These are phyloP conservation scores for Eurytoma californica DNA, from an alignment of 2,888 invertebrate genomes.

Conservation along the genomic window DNA sequence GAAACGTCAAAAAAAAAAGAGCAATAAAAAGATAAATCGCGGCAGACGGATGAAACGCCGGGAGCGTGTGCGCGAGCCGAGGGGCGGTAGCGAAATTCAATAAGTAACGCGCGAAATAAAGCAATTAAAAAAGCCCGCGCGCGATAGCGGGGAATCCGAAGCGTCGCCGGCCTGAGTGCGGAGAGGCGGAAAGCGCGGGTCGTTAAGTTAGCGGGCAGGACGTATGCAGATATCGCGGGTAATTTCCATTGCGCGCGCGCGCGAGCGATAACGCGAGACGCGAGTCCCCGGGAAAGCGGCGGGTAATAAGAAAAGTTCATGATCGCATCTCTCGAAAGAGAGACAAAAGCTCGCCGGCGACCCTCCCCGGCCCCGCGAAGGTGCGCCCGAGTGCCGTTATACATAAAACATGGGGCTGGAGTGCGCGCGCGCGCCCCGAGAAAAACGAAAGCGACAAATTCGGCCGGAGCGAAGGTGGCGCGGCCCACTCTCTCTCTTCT, in stretches of 20 bases:
- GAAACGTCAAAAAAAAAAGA: too few relatives aligned
- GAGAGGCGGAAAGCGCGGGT: neutral
- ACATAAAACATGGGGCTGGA: constrained; percentile 36
- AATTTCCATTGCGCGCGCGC: constrained; percentile 30
- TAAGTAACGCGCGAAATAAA: too few relatives aligned
- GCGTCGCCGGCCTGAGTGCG: too few relatives aligned
- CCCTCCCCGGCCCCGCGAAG: neutral
- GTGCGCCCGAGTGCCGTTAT: constrained; percentile 24
- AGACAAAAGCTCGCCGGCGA: constrained; percentile 29
- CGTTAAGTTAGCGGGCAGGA: constrained; percentile 23
- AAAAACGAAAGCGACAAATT: constrained; percentile 6
- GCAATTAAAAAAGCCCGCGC: too few relatives aligned
- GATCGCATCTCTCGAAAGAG: constrained; percentile 41
- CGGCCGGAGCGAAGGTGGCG: neutral
- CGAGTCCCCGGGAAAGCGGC: constrained; percentile 29
- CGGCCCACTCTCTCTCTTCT: neutral
- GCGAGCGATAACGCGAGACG: constrained; percentile 33
- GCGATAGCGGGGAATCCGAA: too few relatives aligned
- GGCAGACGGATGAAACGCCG: too few relatives aligned
- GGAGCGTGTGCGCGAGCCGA: too few relatives aligned
- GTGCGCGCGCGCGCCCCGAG: neutral
- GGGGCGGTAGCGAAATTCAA: too few relatives aligned
- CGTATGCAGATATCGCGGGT: constrained; percentile 27
- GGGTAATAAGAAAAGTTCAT: constrained; percentile 49
- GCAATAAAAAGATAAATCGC: too few relatives aligned